Conservation (phyloP, 2,888 invertebrate genomes). For the Petrophora chlorosata region DNA sequence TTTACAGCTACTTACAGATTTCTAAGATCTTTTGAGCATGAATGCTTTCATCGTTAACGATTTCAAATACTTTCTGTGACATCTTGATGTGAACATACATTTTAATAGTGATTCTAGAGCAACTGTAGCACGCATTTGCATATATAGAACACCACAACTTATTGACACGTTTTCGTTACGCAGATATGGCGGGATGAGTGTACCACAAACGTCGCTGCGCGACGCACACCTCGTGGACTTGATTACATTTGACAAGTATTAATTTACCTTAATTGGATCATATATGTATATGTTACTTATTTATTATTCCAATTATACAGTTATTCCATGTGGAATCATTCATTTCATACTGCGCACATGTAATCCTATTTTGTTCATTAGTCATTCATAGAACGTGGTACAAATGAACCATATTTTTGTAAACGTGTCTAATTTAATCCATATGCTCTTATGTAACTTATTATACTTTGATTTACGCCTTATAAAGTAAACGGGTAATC, state of each 20-base stretch:
- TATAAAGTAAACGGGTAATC: constrained; percentile 5
- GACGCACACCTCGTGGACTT: constrained; percentile 67
- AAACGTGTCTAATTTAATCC: constrained; percentile 16
- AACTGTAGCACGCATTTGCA: constrained; percentile 54
- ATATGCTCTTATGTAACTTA: background rate
- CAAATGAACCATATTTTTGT: constrained; percentile 26
- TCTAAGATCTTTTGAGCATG: background rate
- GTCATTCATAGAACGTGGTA: constrained; percentile 35
- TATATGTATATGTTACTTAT: constrained; percentile 44
- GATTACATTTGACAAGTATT: constrained; percentile 52
- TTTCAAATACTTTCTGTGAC: too few relatives aligned
- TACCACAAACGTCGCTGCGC: constrained; percentile 56
- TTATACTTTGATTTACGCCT: constrained; percentile 5
- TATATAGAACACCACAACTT: constrained; percentile 41
- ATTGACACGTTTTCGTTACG: constrained; percentile 48
- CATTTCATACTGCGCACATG: constrained; percentile 42
- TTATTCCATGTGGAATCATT: constrained; percentile 31
- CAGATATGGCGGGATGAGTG: constrained; percentile 45
- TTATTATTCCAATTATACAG: constrained; percentile 41
- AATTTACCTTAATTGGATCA: constrained; percentile 58
- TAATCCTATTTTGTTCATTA: constrained; percentile 36
- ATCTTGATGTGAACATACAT: constrained; percentile 36
- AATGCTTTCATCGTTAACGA: background rate
- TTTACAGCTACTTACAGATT: background rate
- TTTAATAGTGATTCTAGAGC: constrained; percentile 6